These are phyloP conservation scores for Tenualosa ilisha DNA, from an alignment of 2,797 vertebrate species.

Conservation along the genomic window DNA sequence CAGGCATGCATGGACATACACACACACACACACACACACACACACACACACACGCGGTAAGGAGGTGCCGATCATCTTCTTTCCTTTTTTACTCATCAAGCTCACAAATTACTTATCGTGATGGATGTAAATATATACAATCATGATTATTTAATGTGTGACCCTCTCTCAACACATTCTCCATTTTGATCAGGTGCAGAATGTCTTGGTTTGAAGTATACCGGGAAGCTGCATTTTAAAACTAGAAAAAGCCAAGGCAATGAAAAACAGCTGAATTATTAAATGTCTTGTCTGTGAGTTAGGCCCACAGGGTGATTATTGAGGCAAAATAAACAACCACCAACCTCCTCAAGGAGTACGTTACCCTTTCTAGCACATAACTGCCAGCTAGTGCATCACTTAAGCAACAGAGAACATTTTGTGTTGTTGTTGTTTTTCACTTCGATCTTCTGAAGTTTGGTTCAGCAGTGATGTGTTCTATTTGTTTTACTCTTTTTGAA, in stretches of 20 bases:
- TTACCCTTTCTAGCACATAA: conserved; percentile 53
- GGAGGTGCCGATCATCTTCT: background rate
- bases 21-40: background rate
- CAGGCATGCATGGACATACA: background rate
- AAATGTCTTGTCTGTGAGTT: conserved; percentile 64
- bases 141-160: conserved; percentile 19
- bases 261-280: conserved; percentile 69
- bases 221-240: conserved; percentile 34
- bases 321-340: conserved; percentile 68
- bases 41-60: background rate
- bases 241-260: conserved; percentile 51
- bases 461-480: background rate
- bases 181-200: conserved; percentile 9
- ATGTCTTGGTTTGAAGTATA: conserved; percentile 42
- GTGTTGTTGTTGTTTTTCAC: background rate
- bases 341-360: conserved; percentile 60
- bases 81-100: background rate
- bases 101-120: background rate
- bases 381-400: conserved; percentile 50
- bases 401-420: conserved; percentile 44
- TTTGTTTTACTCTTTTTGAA: background rate
- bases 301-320: conserved; percentile 63
- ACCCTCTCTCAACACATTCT: conserved; percentile 28
- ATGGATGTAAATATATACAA: background rate
- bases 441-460: conserved; percentile 3